A percentile compares a stretch with the other conserved stretches of the same genome.
These are phyloP conservation scores for Micrasema minimum DNA, from an alignment of 1,140 invertebrate genomes.

Conservation along the genomic window DNA sequence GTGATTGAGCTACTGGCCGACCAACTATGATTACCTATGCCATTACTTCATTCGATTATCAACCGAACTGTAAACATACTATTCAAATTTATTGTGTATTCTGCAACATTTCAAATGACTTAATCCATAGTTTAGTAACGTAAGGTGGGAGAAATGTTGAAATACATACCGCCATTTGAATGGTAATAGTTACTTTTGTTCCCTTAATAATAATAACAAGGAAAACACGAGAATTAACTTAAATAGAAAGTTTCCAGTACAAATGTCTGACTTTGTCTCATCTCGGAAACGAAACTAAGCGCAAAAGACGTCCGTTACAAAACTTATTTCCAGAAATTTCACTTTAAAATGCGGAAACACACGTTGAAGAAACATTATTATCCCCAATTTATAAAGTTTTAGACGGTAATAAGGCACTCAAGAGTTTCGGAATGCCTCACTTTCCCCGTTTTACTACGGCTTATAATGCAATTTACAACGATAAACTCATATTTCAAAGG, in stretches of 20 bases:
- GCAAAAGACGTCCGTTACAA: conserved; percentile 35
- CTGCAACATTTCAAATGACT: no score
- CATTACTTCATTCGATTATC: no score
- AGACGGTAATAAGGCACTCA: conserved; percentile 38
- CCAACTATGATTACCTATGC: no score
- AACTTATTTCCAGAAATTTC: conserved; percentile 39
- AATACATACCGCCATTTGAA: no score
- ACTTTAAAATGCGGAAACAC: conserved; percentile 39
- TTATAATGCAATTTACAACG: conserved; percentile 37
- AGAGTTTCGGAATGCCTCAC: conserved; percentile 31
- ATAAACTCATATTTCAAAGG: conserved; percentile 35
- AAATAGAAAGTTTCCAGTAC: conserved; percentile 39
- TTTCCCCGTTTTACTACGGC: conserved; percentile 15
- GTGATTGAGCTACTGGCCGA: no score
- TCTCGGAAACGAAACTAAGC: conserved; percentile 34
- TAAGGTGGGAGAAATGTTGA: no score
- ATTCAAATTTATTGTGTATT: no score
- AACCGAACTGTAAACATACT: no score
- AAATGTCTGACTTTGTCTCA: conserved; percentile 40
- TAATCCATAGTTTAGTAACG: no score
- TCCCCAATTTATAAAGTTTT: conserved; percentile 39
- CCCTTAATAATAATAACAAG: conserved; percentile 37
- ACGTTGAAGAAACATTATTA: conserved; percentile 42
- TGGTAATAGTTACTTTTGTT: neutral
- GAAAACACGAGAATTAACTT: conserved; percentile 28